Conservation (phyloP, 2,113 vertebrate genomes). For the Gopherus evgoodei region DNA sequence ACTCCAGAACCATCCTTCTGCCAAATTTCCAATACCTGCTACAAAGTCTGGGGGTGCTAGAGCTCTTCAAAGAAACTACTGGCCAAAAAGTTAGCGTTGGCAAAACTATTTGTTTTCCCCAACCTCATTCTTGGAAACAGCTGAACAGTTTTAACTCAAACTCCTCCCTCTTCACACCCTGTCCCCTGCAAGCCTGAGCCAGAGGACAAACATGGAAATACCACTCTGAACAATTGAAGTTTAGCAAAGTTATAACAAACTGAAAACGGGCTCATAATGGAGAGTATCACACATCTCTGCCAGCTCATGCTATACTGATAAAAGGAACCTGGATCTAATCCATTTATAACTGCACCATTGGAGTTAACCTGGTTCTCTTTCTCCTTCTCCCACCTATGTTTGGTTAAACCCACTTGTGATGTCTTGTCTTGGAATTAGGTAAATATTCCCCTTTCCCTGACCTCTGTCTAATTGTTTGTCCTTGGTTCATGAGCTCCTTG, state of each 20-base stretch:
- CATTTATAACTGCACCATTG: background rate
- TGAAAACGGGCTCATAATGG: background rate
- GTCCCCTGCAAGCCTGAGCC: background rate
- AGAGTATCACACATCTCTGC: background rate
- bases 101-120: background rate
- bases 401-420: background rate
- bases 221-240: background rate
- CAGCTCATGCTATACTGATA: background rate
- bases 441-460: background rate
- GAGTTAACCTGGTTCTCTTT: background rate
- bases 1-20: background rate
- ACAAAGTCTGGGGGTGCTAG: background rate
- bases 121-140: background rate
- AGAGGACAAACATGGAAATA: background rate
- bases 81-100: background rate
- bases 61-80: background rate
- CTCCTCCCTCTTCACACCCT: background rate
- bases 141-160: background rate
- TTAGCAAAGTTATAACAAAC: background rate
- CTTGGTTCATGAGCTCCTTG: background rate
- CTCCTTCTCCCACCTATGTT: background rate
- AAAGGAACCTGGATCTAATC: background rate
- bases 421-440: slow-evolving; percentile 6
- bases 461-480: background rate
- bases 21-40: background rate